Base-by-base conservation (phyloP, 2,888 invertebrate species). In the Drosophila barbarae region DNA sequence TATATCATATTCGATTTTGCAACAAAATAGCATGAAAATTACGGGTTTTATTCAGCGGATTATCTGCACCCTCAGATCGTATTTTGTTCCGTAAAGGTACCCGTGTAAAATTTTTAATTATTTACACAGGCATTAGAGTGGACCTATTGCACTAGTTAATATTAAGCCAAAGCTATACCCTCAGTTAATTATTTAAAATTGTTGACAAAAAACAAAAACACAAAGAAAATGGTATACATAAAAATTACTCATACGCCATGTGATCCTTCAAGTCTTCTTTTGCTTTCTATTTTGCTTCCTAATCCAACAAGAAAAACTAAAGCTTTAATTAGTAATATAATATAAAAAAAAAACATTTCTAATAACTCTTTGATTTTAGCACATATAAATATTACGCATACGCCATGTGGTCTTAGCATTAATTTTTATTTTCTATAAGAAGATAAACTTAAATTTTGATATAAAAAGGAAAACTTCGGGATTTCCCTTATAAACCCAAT, bases 11-110 rank as follows among this genome's bases (percentile, higher is more conserved):
- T 46, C 26, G 23, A 7, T 13, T 41, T 21, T 18, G n/a, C 15
- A 9, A 54, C 55, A 42, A 58, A 54, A 28, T 54, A n/a, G n/a
- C 35, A 28, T 26, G n/a, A 13, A 21, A 8, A 54, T 42, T 15
- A 21, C 55, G 7, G 9, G 23, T 30, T 38, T 38, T 23, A n/a
- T 15, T 36, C 10, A 44, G 12, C n/a, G 32, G 18, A 28, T 35
- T 34, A 60, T 60, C 46, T 47, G n/a, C 42, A 32, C 10, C 10
- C 5, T 35, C 12, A 7, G 9, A 57, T 59, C 44, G 32, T 10
- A n/a, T 30, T 28, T 35, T 30, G 26, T 12, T 9, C 9, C 13
- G n/a, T 28, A 21, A 42, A 42, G 12, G 42, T 44, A 56, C 15
- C 15, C 8, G 42, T 36, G 13, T 36, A 23, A 26, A 42, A 35